Base-by-base conservation (phyloP, 2,797 vertebrate genomes). In the Semotilus atromaculatus region DNA sequence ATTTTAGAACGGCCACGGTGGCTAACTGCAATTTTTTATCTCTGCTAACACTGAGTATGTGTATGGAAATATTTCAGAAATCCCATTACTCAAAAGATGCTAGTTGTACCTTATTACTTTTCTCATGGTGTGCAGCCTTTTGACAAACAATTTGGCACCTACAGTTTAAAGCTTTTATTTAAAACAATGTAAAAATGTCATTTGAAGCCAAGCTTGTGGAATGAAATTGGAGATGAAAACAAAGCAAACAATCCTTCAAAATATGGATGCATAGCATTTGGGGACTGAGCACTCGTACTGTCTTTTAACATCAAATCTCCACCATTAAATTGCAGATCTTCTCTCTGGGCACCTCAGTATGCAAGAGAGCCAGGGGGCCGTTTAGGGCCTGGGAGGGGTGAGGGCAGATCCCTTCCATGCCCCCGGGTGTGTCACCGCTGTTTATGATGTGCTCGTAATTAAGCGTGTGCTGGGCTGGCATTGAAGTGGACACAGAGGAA, bases 361-460 rank as follows among this genome's bases (percentile, higher is more conserved):
- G 75, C 31, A 16, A 60, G 53, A 62, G 86, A 83, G 75, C 26
- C 31, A 16, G n/a, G 31, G 72, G 73, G 9, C 38, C 76, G 8
- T 84, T 77, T 43, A 71, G 82, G 76, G 70, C 60, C 34, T 31
- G 34, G 72, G 82, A 31, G 68, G 34, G 55, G 67, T 73, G 68
- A 86, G 64, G 93, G 91, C 90, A 86, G 92, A 92, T 92, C 91
- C 90, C 83, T 91, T 90, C 87, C 90, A 89, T 82, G 84, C 89
- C 89, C 92, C 92, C 93, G 94, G 84, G 60, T 96, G 95, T 95
- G 95, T 96, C 95, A 95, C 94, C 94, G 93, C 92, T 96, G 94
- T 96, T 97, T 96, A 95, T 95, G 95, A 97, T 95, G 94, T 94
- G 95, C 94, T 95, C 95, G 94, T 96, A 97, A 97, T 96, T 96